Base-by-base conservation (phyloP, 1,140 invertebrate genomes). In the Heliconius hewitsoni region DNA sequence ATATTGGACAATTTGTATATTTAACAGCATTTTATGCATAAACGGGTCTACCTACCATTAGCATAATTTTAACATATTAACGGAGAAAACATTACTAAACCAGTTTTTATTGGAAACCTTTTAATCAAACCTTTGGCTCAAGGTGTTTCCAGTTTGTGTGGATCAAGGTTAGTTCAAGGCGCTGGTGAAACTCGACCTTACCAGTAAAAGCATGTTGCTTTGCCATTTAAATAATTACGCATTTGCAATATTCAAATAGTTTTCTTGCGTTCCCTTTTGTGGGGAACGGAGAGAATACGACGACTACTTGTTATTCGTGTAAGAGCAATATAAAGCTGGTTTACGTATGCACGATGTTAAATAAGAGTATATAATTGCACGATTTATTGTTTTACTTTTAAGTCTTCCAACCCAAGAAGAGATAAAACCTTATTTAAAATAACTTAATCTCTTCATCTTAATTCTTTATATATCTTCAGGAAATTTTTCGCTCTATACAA, bases 121-220 rank as follows among this genome's bases (percentile, higher is more conserved):
- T 78, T 42, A 39, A 70, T 74, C 73, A 55, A 60, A 78, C 42
- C 72, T 74, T 77, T 18, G 72, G 77, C 57, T 73, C 77, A 78
- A 74, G 77, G 55, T 50, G 57, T 74, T 78, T 27, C 77, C 72
- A 74, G 77, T 73, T 74, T 73, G 30, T 78, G 52, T 27, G 57
- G 77, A 78, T 78, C 77, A 78, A 78, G 77, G 77, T 78, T 74
- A 74, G 72, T 52, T 78, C 72, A 78, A 78, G 77, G 80, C 76
- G 66, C 37, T 71, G 76, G 76, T 71, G 76, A 77, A 77, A 77
- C 76, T 77, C 57, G 66, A 77, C 76, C 70, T 77, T 34, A 52
- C 46, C 23, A 57, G 57, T 70, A 39, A 66, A 71, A 76, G 74
- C 60, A 77, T 71, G 76, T 55, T 18, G 76, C 9, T 52, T 71